Evolutionary conservation across 2,797 vertebrate species (phyloP), one percentile per base, ranked within the genome.

Genomic region (Eupleurogrammus muticus): DNA sequence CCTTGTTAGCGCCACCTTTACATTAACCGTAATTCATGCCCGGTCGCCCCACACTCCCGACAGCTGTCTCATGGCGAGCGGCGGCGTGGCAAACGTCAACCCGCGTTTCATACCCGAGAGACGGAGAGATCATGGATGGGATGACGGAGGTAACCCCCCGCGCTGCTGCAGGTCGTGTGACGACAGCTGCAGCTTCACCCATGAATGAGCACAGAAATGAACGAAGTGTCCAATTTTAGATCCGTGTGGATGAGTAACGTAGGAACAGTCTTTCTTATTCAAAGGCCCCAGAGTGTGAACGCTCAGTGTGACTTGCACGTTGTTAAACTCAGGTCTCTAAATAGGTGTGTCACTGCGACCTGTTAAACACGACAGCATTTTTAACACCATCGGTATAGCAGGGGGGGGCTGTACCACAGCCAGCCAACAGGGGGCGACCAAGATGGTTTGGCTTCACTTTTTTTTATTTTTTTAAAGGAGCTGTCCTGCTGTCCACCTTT

Each of bases 1-100:
- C 57, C 50, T 54, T 36, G 21, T 71, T 60, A 66, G 42, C 21
- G 6, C 42, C 44, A 4, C 67, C 11, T 46, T 66, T n/a, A 16
- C 23, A 40, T 53, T 5, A 5, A 69, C 73, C 70, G 62, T 59
- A 16, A 50, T 79, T 73, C 58, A 32, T 66, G 63, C 73, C 46
- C 21, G 21, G 66, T 60, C 11, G 2, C 61, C 63, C 66, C 3
- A 35, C 10, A 0, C 48, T 32, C 51, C 66, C 36, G 14, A 61
- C 76, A 53, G 63, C 63, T 61, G 75, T 50, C 77, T 72, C 71
- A 63, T 2, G 10, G 73, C 50, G 57, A 57, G 55, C 66, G 63
- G 52, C 12, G 54, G 3, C 19, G 1, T 2, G 50, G 60, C 46
- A 28, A 56, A 13, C 60, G 36, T 66, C 63, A 38, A 55, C 62